Percentiles rank a stretch among this genome's conserved stretches.
These are phyloP conservation scores for Vidua chalybeata DNA, from an alignment of 2,113 vertebrate species.

Conservation along the genomic window DNA sequence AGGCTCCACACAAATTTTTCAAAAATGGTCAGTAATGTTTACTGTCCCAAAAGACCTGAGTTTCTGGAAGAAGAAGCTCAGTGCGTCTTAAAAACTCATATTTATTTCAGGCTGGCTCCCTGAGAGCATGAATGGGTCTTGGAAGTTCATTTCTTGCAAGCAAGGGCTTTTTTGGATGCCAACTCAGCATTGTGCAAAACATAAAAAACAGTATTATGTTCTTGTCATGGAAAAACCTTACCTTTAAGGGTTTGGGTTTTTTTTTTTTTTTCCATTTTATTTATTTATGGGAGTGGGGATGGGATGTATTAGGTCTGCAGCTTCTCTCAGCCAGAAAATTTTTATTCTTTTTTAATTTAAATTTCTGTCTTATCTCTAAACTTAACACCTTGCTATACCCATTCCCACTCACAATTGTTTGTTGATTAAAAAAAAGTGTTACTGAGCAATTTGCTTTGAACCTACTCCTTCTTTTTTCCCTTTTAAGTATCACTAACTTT, in stretches of 20 bases:
- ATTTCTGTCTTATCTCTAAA: not conserved
- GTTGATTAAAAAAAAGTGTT: not conserved
- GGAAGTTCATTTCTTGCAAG: not conserved
- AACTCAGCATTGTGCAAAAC: not conserved
- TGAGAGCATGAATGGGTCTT: not conserved
- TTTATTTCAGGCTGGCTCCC: not conserved
- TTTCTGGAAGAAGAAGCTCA: not conserved
- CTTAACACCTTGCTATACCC: not conserved
- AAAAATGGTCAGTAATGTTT: not conserved
- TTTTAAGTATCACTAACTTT: not conserved
- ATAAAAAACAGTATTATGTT: not conserved
- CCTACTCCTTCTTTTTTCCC: not conserved
- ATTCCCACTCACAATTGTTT: not conserved
- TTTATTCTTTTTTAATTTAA: not conserved
- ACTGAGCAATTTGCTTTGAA: conserved; percentile 18
- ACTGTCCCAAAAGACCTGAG: not conserved
- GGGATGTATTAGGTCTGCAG: not conserved
- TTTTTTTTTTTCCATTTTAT: not conserved
- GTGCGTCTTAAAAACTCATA: not conserved
- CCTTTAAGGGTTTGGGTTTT: fast-evolving
- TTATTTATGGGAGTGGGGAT: not conserved
- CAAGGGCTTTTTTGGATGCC: not conserved
- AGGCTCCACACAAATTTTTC: not conserved
- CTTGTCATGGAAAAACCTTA: not conserved
- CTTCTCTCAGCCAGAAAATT: not conserved